Evolutionary conservation across 2,113 vertebrate genomes (phyloP).

Genomic region (Colinus virginianus): DNA sequence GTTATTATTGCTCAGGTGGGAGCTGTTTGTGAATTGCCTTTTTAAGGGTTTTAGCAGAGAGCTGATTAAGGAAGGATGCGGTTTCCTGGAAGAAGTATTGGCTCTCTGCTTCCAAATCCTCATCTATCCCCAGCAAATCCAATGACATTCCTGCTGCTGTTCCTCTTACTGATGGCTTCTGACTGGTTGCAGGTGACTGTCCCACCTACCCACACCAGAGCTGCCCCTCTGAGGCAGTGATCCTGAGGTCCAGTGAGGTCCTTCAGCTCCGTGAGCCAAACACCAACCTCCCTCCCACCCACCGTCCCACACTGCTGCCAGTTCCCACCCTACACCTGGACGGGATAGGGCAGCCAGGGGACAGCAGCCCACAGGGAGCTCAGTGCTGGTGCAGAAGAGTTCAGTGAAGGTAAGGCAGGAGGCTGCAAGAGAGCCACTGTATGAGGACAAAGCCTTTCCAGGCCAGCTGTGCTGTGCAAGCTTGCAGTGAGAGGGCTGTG

Average conservation of each 20-base stretch:
- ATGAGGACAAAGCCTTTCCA: neutral
- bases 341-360: fast-evolving
- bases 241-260: neutral
- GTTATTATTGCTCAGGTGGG: neutral
- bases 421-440: too few species aligned
- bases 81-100: neutral
- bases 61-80: neutral
- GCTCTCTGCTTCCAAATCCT: neutral
- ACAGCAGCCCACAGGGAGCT: fast-evolving
- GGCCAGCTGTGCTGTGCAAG: fast-evolving
- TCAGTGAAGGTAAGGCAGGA: neutral
- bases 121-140: fast-evolving
- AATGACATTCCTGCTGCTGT: neutral
- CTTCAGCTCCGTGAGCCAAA: neutral
- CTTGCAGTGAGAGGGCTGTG: neutral
- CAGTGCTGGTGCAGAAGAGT: neutral
- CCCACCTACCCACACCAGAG: too few species aligned
- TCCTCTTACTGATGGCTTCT: neutral
- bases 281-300: fast-evolving
- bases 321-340: fast-evolving
- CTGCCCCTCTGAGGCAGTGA: neutral
- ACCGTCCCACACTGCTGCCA: fast-evolving
- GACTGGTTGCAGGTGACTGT: neutral
- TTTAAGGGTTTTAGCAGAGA: neutral
- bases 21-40: neutral